These are phyloP conservation scores for Steinernema feltiae DNA, from an alignment of 1,140 invertebrate genomes.

Conservation along the genomic window DNA sequence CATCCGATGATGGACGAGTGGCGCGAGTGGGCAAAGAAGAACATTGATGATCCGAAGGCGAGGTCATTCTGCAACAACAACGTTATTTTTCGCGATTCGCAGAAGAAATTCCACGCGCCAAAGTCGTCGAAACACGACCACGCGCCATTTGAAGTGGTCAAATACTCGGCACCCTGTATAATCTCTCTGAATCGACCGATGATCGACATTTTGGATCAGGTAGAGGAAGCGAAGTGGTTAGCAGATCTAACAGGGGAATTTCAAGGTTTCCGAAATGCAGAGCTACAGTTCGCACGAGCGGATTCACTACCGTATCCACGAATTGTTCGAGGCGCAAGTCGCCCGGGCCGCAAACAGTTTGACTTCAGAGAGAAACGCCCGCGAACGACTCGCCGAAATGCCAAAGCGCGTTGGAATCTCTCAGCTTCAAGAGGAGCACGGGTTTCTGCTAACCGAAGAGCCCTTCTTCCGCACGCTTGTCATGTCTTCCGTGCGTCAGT, in stretches of 20 bases:
- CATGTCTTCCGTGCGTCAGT: constrained; percentile 28
- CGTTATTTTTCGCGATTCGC: constrained; percentile 20
- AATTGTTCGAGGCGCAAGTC: constrained; percentile 40
- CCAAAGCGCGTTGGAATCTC: constrained; percentile 38
- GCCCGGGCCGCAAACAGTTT: constrained; percentile 15
- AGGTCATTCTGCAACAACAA: constrained; percentile 6
- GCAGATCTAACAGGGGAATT: neutral
- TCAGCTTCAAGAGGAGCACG: constrained; percentile 29
- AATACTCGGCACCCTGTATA: constrained; percentile 27
- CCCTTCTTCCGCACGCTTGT: constrained; percentile 51
- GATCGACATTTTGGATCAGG: constrained; percentile 44
- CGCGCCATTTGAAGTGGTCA: constrained; percentile 37
- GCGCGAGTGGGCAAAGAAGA: constrained; percentile 5
- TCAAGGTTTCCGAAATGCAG: constrained; percentile 29
- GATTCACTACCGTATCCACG: constrained; percentile 34
- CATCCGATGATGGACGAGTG: constrained; percentile 27
- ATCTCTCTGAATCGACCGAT: constrained; percentile 36
- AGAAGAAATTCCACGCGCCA: constrained; percentile 23
- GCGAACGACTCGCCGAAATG: constrained; percentile 16
- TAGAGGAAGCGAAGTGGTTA: constrained; percentile 5
- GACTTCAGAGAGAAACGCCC: neutral
- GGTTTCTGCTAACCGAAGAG: constrained; percentile 43
- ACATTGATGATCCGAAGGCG: too few species aligned
- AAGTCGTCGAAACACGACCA: neutral
- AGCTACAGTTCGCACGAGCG: constrained; percentile 23